Base-by-base conservation (phyloP, 92 coral and sea anemone species). In the Epizoanthus rinbou region DNA sequence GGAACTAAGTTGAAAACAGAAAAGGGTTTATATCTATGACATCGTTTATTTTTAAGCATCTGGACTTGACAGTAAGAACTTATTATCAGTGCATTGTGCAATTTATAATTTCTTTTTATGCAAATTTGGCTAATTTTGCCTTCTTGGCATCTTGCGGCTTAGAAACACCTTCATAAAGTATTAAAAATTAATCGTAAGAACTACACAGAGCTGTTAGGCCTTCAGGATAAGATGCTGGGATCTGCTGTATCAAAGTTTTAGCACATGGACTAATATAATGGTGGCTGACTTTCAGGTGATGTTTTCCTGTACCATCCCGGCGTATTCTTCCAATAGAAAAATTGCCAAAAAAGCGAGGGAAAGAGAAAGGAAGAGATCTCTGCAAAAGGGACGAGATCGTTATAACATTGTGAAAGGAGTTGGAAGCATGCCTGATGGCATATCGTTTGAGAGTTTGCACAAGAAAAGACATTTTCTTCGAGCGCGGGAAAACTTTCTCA, bases 401-500 rank as follows among this genome's bases (percentile, higher is more conserved):
- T 96, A 96, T 67, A 93, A 94, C 37, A 88, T 96, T 14, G 99
- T 96, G 0, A 94, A 94, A 64, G 99, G 99, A 15, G 87, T 96
- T 16, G 95, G 96, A 28, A 97, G 94, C n/a, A 94, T 91, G 35
- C 87, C 91, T 24, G 99, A 92, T 60, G 97, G 99, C 23, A 90
- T 96, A 50, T 93, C 99, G 25, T 96, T 96, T 82, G 99, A 96
- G 80, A 93, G 99, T 63, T 83, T 90, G 9, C 89, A 85, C 69
- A 93, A 96, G 80, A 92, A 90, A 43, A 89, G 92, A 5, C 92
- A 91, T 82, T 96, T 90, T 71, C 92, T 96, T 1, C 90, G 99
- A 39, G 98, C 91, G 16, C 84, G 99, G 39, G 89, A 96, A 13
- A 88, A 86, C 22, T 87, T 87, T 22, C 92, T 96, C 19, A 96